A percentile compares a stretch with the other conserved stretches of the same genome.
These are phyloP conservation scores for Ophion ventricosus DNA, from an alignment of 2,888 invertebrate species.

Conservation along the genomic window DNA sequence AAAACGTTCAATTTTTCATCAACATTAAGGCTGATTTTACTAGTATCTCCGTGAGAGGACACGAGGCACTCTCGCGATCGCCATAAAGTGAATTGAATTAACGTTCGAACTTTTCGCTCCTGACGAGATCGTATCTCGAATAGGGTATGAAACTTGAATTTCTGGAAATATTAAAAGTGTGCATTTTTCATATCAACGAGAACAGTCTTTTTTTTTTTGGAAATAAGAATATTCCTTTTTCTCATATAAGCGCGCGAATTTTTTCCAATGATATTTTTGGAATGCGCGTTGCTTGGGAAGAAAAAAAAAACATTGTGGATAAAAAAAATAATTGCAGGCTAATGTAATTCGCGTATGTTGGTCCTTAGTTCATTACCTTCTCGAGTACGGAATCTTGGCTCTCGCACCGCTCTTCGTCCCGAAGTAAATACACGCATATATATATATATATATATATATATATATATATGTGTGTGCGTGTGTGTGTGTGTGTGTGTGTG, in stretches of 20 bases:
- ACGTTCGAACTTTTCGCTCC: neutral
- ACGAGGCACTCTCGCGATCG: too few relatives aligned
- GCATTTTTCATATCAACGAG: neutral
- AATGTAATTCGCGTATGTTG: slow-evolving; percentile 3
- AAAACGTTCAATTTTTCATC: neutral
- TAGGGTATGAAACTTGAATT: neutral
- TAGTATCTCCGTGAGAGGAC: neutral
- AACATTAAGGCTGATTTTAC: neutral
- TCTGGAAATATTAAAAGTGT: neutral
- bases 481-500: neutral
- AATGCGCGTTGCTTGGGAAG: neutral
- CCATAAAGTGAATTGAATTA: neutral
- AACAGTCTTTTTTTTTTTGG: neutral
- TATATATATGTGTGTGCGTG: neutral
- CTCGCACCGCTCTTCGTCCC: neutral
- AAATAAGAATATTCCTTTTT: neutral
- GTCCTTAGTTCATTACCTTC: slow-evolving; percentile 10
- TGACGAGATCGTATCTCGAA: neutral
- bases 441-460: too few relatives aligned
- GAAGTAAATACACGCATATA: neutral
- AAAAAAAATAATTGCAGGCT: neutral
- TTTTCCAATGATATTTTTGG: neutral
- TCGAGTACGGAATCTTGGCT: slow-evolving; percentile 50
- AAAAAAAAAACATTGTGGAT: neutral
- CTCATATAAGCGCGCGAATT: neutral